Evolutionary conservation across 2,888 invertebrate species (phyloP).

Genomic region (Perdita meconis): DNA sequence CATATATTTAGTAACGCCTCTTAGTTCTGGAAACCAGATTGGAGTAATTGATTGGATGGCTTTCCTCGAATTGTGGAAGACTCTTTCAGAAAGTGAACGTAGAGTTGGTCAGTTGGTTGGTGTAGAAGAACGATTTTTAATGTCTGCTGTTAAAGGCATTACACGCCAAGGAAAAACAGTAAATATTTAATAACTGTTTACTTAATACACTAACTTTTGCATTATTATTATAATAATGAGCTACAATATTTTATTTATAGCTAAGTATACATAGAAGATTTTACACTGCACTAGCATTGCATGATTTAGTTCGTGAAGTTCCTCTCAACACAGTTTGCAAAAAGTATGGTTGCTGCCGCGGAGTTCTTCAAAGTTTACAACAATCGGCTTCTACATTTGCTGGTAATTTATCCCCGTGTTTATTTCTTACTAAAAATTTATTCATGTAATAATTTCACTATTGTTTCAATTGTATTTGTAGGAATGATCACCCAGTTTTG

Average conservation of each 20-base stretch:
- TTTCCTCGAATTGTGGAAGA: slow-evolving; percentile 92
- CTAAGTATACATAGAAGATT: slow-evolving; percentile 87
- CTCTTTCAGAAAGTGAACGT: slow-evolving; percentile 91
- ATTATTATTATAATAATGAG: neutral
- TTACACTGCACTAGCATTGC: slow-evolving; percentile 95
- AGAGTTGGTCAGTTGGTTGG: slow-evolving; percentile 96
- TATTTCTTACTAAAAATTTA: slow-evolving; percentile 8
- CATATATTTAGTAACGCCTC: slow-evolving; percentile 97
- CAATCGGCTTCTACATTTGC: slow-evolving; percentile 98
- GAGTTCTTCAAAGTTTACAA: slow-evolving; percentile 96
- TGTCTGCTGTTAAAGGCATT: slow-evolving; percentile 90
- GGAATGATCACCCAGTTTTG: slow-evolving; percentile 99
- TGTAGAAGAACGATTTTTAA: slow-evolving; percentile 93
- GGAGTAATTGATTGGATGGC: slow-evolving; percentile 92
- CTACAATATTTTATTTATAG: slow-evolving; percentile 61
- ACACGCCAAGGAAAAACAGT: slow-evolving; percentile 84
- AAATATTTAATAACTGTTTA: slow-evolving; percentile 22
- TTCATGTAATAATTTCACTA: neutral
- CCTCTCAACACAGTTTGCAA: slow-evolving; percentile 91
- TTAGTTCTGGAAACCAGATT: slow-evolving; percentile 92
- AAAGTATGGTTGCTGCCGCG: slow-evolving; percentile 94
- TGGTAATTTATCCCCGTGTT: slow-evolving; percentile 85
- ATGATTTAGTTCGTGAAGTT: slow-evolving; percentile 96
- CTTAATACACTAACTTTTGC: neutral
- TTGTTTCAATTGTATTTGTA: slow-evolving; percentile 75